Evolutionary conservation across 1,140 invertebrate species (phyloP), one percentile per base, ranked within the genome.

Genomic region (Parasteatoda tepidariorum): DNA sequence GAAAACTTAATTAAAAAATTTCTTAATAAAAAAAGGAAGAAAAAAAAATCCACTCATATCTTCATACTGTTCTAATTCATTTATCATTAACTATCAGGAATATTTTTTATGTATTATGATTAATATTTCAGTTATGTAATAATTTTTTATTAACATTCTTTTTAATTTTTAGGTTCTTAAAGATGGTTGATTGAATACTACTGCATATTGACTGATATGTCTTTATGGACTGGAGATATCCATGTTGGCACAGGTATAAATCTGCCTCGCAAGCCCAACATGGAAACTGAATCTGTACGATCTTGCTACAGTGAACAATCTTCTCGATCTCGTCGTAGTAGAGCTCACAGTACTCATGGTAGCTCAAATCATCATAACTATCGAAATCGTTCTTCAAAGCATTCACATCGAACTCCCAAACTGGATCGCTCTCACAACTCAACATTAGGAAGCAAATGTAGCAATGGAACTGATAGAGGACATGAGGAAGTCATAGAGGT

Each of bases 401-500:
- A 85, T 68, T 78, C 75, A 62, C 84, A 86, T 82, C 78, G 86
- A 13, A 84, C 84, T 11, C 85, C 85, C n/a, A 79, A 84, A 41
- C 84, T 59, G 54, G 88, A 89, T 31, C 85, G 88, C 2, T 88
- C 89, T 3, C 87, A 88, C 18, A 64, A 84, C 31, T 75, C 76
- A 5, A 68, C 84, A 1, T 18, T 73, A 26, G 83, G 28, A 13
- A 86, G 87, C 86, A n/a, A 89, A 88, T 67, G 87, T 86, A 84
- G 86, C 85, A 67, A 88, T 87, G 87, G 87, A 4, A 87, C 87
- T 79, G 87, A 87, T 59, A 84, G 54, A 54, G 54, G 76, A 48
- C 70, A 59, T 11, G 74, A 90, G 94, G 94, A 96, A 89, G 93
- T 95, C 6, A 95, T 96, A 57, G 94, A 96, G 90, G 96, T 97